Evolutionary conservation across 2,113 vertebrate genomes (phyloP).

Genomic region (Caranx melampygus): DNA sequence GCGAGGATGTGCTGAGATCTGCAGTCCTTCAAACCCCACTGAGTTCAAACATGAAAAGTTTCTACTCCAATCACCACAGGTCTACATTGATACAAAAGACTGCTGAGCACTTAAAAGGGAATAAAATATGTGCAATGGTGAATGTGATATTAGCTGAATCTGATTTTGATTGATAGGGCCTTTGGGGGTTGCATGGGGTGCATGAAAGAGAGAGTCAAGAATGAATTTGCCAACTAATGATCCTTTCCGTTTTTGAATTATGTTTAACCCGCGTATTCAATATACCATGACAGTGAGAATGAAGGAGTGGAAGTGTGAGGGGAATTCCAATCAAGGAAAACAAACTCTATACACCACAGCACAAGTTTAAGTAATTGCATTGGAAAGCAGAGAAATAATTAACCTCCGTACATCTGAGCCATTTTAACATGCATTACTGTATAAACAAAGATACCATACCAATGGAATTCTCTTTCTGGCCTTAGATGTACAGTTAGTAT

Average conservation of each 20-base stretch:
- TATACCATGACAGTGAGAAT: conserved; percentile 54
- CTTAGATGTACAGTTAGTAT: conserved; percentile 60
- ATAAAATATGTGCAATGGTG: conserved; percentile 55
- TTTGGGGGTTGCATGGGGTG: conserved; percentile 53
- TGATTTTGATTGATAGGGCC: conserved; percentile 66
- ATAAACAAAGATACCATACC: conserved; percentile 8
- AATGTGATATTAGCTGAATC: conserved; percentile 62
- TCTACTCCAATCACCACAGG: conserved; percentile 46
- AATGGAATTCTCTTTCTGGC: not conserved
- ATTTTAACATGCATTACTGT: not conserved
- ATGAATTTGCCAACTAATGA: conserved; percentile 72
- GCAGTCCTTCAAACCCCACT: conserved; percentile 71
- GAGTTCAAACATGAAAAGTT: conserved; percentile 65
- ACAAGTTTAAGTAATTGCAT: conserved; percentile 70
- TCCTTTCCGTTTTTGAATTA: conserved; percentile 72
- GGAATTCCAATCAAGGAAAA: conserved; percentile 60
- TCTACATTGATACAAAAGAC: conserved; percentile 55
- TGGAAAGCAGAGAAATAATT: conserved; percentile 79
- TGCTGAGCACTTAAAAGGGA: conserved; percentile 65
- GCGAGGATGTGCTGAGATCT: conserved; percentile 73
- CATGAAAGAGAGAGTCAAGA: conserved; percentile 66
- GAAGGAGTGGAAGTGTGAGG: conserved; percentile 40
- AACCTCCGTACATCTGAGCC: conserved; percentile 70
- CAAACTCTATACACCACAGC: conserved; percentile 55
- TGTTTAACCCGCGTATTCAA: conserved; percentile 64